A percentile compares a stretch with the other conserved stretches of the same genome.
Evolutionary conservation across 2,888 invertebrate species (phyloP).

Genomic region (Tribolium freemani): DNA sequence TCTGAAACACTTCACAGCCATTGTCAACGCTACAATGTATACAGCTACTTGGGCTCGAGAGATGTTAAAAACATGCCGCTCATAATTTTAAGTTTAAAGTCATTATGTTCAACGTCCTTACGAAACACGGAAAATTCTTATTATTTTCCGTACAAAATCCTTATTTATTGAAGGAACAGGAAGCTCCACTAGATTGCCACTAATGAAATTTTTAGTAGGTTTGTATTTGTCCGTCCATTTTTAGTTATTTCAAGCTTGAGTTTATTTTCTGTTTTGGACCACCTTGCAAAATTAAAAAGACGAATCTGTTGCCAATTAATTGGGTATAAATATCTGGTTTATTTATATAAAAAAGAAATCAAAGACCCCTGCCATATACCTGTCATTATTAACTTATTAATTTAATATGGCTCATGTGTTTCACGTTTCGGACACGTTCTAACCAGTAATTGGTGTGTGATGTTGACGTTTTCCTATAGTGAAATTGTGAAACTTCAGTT

Average conservation of each 20-base stretch:
- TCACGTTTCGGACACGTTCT: not conserved
- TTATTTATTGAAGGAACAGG: not conserved
- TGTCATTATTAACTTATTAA: not conserved
- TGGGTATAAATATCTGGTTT: not conserved
- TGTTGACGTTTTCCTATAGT: slow-evolving; percentile 23
- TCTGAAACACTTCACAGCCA: slow-evolving; percentile 1
- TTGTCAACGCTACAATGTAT: slow-evolving; percentile 13
- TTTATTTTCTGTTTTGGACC: not conserved
- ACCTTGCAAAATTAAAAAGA: not conserved
- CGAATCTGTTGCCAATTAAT: not conserved
- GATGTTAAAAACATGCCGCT: slow-evolving; percentile 6
- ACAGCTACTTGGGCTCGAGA: slow-evolving; percentile 3
- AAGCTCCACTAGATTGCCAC: not conserved
- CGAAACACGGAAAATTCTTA: not conserved
- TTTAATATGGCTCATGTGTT: slow-evolving; percentile 5
- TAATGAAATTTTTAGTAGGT: not conserved
- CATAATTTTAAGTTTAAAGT: slow-evolving; percentile 11
- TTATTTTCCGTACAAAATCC: not conserved
- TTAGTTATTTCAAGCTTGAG: not conserved
- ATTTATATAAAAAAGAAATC: not conserved
- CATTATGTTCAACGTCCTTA: slow-evolving; percentile 1
- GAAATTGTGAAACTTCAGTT: slow-evolving; percentile 11
- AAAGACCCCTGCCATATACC: not conserved
- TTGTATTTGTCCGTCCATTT: not conserved
- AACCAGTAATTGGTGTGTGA: slow-evolving; percentile 17